Conservation (phyloP, 2,888 invertebrate species). For the Apotomis capreana region DNA sequence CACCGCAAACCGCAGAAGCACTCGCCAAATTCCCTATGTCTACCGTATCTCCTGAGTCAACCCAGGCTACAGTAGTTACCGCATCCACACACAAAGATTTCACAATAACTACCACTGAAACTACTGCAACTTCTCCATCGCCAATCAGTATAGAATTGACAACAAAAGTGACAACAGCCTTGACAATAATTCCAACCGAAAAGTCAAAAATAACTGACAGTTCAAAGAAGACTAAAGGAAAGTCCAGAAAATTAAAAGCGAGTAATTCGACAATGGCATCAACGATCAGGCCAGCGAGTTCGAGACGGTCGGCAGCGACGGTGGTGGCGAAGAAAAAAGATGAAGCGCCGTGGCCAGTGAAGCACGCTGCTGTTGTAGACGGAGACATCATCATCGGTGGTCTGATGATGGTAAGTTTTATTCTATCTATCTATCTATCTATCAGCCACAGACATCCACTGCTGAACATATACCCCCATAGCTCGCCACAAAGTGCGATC, state of each 20-base stretch:
- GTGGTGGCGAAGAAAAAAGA: slow-evolving; percentile 43
- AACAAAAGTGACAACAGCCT: not conserved
- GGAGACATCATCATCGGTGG: slow-evolving; percentile 94
- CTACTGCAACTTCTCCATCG: not conserved
- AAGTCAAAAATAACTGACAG: not conserved
- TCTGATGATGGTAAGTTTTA: slow-evolving; percentile 89
- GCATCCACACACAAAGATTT: not conserved
- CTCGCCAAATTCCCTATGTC: not conserved
- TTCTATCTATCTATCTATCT: no score
- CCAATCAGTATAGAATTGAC: not conserved
- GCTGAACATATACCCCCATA: no score
- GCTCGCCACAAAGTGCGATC: no score
- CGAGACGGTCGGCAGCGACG: slow-evolving; percentile 44
- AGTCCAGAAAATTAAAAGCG: slow-evolving; percentile 48
- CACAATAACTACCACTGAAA: not conserved
- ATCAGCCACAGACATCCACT: no score
- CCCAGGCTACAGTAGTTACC: not conserved
- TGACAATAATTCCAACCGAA: not conserved
- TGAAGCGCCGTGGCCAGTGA: slow-evolving; percentile 86
- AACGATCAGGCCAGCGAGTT: slow-evolving; percentile 36
- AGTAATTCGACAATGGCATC: slow-evolving; percentile 27
- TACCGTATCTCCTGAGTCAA: not conserved
- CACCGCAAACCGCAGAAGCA: slow-evolving; percentile 5
- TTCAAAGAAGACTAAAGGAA: slow-evolving; percentile 36
- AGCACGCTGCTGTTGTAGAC: slow-evolving; percentile 90